A percentile compares a stretch with the other conserved stretches of the same genome.
phyloP scores from a whole-genome alignment of 2,888 invertebrate genomes.

The Drosophila limbata region DNA sequence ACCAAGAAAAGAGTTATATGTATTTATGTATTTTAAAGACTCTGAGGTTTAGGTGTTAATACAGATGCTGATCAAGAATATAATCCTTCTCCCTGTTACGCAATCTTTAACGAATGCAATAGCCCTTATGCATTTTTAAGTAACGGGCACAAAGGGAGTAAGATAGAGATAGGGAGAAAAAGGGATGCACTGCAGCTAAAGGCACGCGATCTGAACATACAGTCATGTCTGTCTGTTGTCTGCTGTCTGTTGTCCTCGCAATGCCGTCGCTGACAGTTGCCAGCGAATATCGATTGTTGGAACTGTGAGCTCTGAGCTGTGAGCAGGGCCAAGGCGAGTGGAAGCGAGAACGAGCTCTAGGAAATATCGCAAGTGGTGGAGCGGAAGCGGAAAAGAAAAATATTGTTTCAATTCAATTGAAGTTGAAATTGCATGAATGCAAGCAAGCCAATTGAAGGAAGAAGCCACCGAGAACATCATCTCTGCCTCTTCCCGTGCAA shows the following conservation, averaged over 20 bases:
- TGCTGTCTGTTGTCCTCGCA: constrained; percentile 17
- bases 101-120: not conserved
- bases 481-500: constrained; percentile 1
- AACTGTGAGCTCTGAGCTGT: constrained; percentile 1
- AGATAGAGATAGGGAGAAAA: not conserved
- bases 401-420: constrained; percentile 83
- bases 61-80: too few relatives aligned
- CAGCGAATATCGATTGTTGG: constrained; percentile 42
- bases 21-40: too few relatives aligned
- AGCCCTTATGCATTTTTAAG: not conserved
- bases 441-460: constrained; percentile 52
- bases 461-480: constrained; percentile 6
- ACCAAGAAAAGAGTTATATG: too few relatives aligned
- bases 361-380: constrained; percentile 64
- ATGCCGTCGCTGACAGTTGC: constrained; percentile 40
- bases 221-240: not conserved
- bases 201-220: constrained; percentile 40
- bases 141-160: not conserved
- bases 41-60: too few relatives aligned
- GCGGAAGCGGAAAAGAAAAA: constrained; percentile 81
- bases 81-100: not conserved
- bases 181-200: constrained; percentile 29
- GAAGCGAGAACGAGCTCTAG: constrained; percentile 10
- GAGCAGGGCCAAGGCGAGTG: not conserved
- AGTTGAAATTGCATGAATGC: constrained; percentile 80